Conservation (phyloP, 2,888 invertebrate genomes). For the Vannuccia rotundouncinata region DNA sequence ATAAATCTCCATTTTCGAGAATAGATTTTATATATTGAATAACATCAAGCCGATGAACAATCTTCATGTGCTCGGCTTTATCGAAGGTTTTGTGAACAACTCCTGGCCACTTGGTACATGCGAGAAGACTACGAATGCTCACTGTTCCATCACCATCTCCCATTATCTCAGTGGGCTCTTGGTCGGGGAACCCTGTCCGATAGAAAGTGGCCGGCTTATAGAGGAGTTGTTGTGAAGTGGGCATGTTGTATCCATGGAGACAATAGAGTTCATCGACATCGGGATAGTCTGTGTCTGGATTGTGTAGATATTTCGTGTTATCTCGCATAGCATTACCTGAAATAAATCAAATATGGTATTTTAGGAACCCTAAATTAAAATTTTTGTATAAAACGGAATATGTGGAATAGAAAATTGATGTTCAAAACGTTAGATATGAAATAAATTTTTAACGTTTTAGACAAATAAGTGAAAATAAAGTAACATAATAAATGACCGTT, state of each 20-base stretch:
- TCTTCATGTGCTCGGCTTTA: constrained; percentile 15
- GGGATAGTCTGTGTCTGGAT: not conserved
- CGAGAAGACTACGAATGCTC: not conserved
- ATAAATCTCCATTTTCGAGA: not conserved
- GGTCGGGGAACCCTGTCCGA: not conserved
- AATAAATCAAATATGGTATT: too few species aligned
- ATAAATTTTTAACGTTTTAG: too few species aligned
- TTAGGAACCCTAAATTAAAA: too few species aligned
- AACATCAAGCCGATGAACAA: not conserved
- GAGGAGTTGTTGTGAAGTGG: not conserved
- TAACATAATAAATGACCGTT: too few species aligned
- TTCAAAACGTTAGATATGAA: too few species aligned
- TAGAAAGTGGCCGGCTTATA: not conserved
- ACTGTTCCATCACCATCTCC: constrained; percentile 2
- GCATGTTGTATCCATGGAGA: not conserved
- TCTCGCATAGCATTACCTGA: not conserved
- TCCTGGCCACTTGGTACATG: not conserved
- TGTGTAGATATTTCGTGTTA: not conserved
- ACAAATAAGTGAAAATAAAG: too few species aligned
- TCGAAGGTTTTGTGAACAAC: not conserved
- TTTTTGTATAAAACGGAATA: too few species aligned
- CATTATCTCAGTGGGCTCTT: not conserved
- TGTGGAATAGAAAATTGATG: too few species aligned
- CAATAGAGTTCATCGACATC: constrained; percentile 2
- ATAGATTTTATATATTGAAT: not conserved